These are phyloP conservation scores for Choristoneura rosaceana DNA, from an alignment of 2,888 invertebrate genomes.

Conservation along the genomic window DNA sequence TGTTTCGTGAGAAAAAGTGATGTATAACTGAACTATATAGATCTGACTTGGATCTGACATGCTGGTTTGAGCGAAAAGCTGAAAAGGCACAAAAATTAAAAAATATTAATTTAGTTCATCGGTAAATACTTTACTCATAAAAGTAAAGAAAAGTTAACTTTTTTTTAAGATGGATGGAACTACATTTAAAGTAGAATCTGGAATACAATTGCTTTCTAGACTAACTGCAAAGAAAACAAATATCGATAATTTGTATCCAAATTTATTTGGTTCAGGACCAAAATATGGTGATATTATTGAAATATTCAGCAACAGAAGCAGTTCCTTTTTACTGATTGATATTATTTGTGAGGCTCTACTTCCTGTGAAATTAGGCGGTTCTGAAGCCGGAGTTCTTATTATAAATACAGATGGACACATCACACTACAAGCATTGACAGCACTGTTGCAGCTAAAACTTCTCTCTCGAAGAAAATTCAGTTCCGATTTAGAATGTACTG, in stretches of 20 bases:
- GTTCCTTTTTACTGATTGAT: conserved; percentile 64
- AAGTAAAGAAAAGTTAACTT: background rate
- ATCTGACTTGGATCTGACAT: no score
- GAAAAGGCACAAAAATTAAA: background rate
- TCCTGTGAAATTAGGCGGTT: conserved; percentile 56
- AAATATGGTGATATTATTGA: conserved; percentile 69
- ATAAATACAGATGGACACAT: conserved; percentile 78
- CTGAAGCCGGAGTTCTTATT: conserved; percentile 65
- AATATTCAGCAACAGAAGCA: conserved; percentile 60
- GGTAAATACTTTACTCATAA: no score
- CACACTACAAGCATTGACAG: conserved; percentile 56
- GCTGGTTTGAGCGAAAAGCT: no score
- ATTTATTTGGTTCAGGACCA: conserved; percentile 72
- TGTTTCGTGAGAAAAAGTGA: no score
- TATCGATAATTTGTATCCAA: conserved; percentile 74
- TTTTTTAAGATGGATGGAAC: conserved; percentile 44
- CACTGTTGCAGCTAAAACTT: conserved; percentile 54
- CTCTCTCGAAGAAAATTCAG: conserved; percentile 27
- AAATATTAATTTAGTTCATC: background rate
- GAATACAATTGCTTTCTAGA: conserved; percentile 84
- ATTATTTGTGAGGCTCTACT: conserved; percentile 68
- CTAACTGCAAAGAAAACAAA: conserved; percentile 69
- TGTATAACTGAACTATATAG: no score
- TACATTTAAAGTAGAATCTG: conserved; percentile 82
- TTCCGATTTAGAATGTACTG: conserved; percentile 46